Conservation (phyloP, 2,888 invertebrate species). For the Caenorhabditis sp. region DNA sequence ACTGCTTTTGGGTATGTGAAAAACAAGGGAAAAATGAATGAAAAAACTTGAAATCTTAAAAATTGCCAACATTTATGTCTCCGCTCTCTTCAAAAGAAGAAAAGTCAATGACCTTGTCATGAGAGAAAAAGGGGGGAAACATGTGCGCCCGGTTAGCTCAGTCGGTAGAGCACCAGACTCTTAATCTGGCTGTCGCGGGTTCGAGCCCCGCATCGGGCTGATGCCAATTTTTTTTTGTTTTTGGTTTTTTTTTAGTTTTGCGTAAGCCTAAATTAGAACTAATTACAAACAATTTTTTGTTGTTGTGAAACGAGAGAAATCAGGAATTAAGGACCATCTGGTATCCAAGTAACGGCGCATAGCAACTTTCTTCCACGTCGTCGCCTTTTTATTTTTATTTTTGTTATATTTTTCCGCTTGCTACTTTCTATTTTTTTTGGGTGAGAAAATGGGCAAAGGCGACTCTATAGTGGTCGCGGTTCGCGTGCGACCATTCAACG, state of each 20-base stretch:
- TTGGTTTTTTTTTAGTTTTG: not conserved
- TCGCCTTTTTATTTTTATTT: not conserved
- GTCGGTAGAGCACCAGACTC: constrained; percentile 70
- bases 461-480: constrained; percentile 76
- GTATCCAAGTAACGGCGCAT: not conserved
- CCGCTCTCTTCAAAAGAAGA: not conserved
- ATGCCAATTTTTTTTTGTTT: not conserved
- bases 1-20: too few species aligned
- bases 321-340: too few species aligned
- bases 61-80: too few species aligned
- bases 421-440: not conserved
- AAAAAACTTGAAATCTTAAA: too few species aligned
- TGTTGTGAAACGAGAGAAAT: too few species aligned
- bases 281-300: too few species aligned
- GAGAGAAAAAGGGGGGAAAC: not conserved
- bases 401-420: not conserved
- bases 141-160: constrained; percentile 64
- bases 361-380: not conserved
- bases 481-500: constrained; percentile 75
- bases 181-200: constrained; percentile 70
- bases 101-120: not conserved
- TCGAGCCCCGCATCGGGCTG: constrained; percentile 68
- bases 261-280: too few species aligned
- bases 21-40: too few species aligned
- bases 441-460: constrained; percentile 52